phyloP scores from a whole-genome alignment of 2,113 vertebrate genomes.

The Oriolus oriolus region DNA sequence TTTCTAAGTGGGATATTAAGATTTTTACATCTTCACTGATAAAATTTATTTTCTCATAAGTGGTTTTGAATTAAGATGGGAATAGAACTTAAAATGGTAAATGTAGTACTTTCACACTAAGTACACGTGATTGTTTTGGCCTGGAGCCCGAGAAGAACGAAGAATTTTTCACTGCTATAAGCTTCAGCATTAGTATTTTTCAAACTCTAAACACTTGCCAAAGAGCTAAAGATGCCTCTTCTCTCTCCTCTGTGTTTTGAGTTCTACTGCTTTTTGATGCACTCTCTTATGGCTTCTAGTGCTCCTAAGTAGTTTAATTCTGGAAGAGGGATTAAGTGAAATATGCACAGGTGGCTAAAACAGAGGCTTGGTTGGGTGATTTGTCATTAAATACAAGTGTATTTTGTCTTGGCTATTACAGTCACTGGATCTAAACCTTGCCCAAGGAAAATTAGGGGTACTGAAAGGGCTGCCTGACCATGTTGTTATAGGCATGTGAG shows the following conservation, averaged over 20 bases:
- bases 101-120: neutral
- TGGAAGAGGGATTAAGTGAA: neutral
- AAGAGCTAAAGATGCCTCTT: neutral
- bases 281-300: neutral
- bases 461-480: neutral
- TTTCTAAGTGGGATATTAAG: neutral
- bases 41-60: constrained; percentile 14
- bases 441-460: neutral
- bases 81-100: neutral
- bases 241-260: neutral
- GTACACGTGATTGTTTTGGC: neutral
- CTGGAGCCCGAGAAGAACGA: neutral
- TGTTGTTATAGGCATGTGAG: neutral
- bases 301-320: neutral
- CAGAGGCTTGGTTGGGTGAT: neutral
- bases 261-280: neutral
- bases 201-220: neutral
- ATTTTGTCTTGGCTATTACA: neutral
- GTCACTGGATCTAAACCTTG: neutral
- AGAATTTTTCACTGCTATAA: neutral
- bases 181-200: neutral
- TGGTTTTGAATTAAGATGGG: neutral
- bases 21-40: neutral
- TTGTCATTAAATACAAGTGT: neutral
- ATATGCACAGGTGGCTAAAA: neutral